A percentile compares a stretch with the other conserved stretches of the same genome.
Evolutionary conservation across 1,140 invertebrate species (phyloP).

Genomic region (Cotesia glomerata): DNA sequence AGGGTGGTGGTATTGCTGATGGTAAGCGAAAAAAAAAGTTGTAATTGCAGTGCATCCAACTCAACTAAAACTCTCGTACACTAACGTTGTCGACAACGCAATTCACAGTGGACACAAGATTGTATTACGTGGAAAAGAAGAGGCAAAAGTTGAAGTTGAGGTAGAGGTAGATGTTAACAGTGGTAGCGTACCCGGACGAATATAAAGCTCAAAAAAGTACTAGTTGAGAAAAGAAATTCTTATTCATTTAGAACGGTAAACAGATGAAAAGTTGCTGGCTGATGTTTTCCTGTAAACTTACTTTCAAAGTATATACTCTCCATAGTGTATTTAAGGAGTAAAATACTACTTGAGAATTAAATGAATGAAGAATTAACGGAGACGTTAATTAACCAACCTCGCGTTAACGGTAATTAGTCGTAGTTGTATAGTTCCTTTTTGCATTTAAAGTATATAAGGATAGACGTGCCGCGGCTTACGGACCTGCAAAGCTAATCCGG

Average conservation of each 20-base stretch:
- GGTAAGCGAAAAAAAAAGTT: slow-evolving; percentile 25
- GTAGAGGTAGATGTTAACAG: too few relatives aligned
- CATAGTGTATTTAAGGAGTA: neutral
- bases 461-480: slow-evolving; percentile 40
- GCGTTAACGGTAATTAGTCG: slow-evolving; percentile 53
- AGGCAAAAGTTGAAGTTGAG: too few relatives aligned
- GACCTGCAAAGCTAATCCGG: too few relatives aligned
- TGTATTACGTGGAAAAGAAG: neutral
- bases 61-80: neutral
- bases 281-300: neutral
- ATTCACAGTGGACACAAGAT: slow-evolving; percentile 16
- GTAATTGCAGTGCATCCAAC: slow-evolving; percentile 27
- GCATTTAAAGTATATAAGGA: slow-evolving; percentile 28
- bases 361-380: slow-evolving; percentile 43
- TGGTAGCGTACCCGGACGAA: too few relatives aligned
- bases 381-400: slow-evolving; percentile 49
- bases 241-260: slow-evolving; percentile 30
- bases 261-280: slow-evolving; percentile 10
- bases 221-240: slow-evolving; percentile 15
- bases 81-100: neutral
- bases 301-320: neutral
- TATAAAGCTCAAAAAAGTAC: neutral
- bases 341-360: neutral
- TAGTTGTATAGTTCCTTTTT: too few relatives aligned
- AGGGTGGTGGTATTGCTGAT: neutral